Percentiles rank a stretch among this genome's conserved stretches.
phyloP scores from a whole-genome alignment of 2,113 vertebrate species.

The Antennarius striatus region DNA sequence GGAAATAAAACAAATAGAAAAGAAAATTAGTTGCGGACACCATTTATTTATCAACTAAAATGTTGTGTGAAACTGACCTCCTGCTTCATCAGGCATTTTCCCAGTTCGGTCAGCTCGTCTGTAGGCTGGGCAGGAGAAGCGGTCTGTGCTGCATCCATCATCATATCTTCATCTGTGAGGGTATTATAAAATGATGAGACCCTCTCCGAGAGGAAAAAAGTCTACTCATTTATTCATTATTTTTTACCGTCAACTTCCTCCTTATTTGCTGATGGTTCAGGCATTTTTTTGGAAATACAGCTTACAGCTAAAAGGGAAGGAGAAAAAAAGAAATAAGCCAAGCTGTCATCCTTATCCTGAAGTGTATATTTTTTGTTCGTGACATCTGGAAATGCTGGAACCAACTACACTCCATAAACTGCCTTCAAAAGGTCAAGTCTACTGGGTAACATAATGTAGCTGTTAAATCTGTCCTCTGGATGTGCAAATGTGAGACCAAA shows the following conservation, averaged over 20 bases:
- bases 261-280: slow-evolving; percentile 81
- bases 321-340: not conserved
- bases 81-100: slow-evolving; percentile 89
- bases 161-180: slow-evolving; percentile 89
- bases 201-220: not conserved
- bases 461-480: too few species aligned
- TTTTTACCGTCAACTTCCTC: slow-evolving; percentile 86
- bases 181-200: slow-evolving; percentile 15
- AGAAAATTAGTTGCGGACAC: not conserved
- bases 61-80: slow-evolving; percentile 79
- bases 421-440: too few species aligned
- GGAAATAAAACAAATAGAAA: not conserved
- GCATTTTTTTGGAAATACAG: slow-evolving; percentile 88
- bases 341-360: too few species aligned
- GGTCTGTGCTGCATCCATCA: slow-evolving; percentile 84
- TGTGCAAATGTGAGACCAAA: too few species aligned
- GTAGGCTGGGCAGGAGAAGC: slow-evolving; percentile 51
- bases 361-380: too few species aligned
- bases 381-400: too few species aligned
- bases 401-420: too few species aligned
- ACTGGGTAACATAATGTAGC: too few species aligned
- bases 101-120: slow-evolving; percentile 90
- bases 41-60: not conserved
- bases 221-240: not conserved
- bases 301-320: slow-evolving; percentile 80